Percentiles rank a stretch among this genome's conserved stretches.
Evolutionary conservation across 2,113 vertebrate species (phyloP).

Genomic region (Planiliza haematocheilus): DNA sequence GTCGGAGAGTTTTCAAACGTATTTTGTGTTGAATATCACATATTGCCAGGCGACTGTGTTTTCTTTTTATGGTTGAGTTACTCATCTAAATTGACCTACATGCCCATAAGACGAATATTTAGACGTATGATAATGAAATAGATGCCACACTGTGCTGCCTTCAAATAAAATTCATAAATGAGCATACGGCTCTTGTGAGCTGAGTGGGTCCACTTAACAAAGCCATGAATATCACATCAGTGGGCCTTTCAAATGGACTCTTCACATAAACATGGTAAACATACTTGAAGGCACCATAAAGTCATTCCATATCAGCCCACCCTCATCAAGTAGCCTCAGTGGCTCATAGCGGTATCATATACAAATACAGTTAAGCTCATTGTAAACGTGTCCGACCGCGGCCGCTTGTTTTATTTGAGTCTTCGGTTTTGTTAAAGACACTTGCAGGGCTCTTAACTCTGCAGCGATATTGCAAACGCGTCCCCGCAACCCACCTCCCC

Average conservation of each 20-base stretch:
- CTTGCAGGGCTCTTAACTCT: slow-evolving; percentile 32
- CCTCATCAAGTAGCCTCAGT: slow-evolving; percentile 26
- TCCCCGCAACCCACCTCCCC: slow-evolving; percentile 11
- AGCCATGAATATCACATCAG: slow-evolving; percentile 68
- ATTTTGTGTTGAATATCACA: too few species aligned
- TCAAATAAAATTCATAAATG: slow-evolving; percentile 34
- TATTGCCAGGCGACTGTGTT: background rate
- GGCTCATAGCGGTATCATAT: slow-evolving; percentile 18
- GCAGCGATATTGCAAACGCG: background rate
- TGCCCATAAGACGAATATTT: background rate
- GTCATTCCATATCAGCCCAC: slow-evolving; percentile 26
- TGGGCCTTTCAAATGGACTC: slow-evolving; percentile 52
- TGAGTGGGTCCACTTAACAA: slow-evolving; percentile 48
- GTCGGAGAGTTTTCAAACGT: background rate
- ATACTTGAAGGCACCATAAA: slow-evolving; percentile 62
- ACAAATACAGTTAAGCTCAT: slow-evolving; percentile 18
- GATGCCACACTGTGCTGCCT: slow-evolving; percentile 7
- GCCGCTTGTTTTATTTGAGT: slow-evolving; percentile 41
- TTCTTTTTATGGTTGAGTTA: background rate
- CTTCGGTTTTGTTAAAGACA: slow-evolving; percentile 35
- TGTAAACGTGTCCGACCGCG: slow-evolving; percentile 31
- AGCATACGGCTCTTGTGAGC: slow-evolving; percentile 14
- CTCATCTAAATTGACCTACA: background rate
- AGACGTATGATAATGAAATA: background rate
- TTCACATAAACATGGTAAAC: slow-evolving; percentile 69